Base-by-base conservation (phyloP, 2,797 vertebrate genomes). In the Poecilia velifera region DNA sequence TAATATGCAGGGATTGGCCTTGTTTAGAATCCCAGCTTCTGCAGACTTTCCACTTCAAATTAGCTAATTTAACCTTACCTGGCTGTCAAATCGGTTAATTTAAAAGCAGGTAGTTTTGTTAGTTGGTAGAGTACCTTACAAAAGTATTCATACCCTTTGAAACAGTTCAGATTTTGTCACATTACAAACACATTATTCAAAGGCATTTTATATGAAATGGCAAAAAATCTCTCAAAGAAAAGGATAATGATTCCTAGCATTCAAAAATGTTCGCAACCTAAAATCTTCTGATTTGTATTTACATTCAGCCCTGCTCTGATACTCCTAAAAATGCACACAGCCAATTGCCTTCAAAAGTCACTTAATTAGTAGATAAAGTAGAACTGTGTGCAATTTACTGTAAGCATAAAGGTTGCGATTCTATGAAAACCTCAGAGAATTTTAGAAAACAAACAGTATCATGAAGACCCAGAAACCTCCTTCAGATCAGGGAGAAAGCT, bases 1-100 rank as follows among this genome's bases (percentile, higher is more conserved):
- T 72, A 53, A 73, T 46, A 43, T 82, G 76, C 53, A 1, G 64
- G 0, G 0, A 74, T 76, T 76, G 53, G 39, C 45, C 31, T 68
- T 53, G 39, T 77, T 83, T 77, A 28, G 53, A 4, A 59, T 68
- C 80, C 45, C 18, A 76, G 76, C 71, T 45, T 7, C 75, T 45
- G 70, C 71, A 74, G 46, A 49, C 75, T 28, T 72, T 31, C 45
- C 14, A 31, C 45, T 64, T 68, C 31, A 36, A 64, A 64, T 64
- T 1, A 20, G 18, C 31, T 36, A 9, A 64, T 64, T 39, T 64
- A 22, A 36, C 62, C 16, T 64, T 36, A 64, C 7, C 18, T 22
- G 34, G 31, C 6, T 64, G 6, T 36, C 6, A 22, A 20, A 36
- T 22, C 1, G 62, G 62, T 36, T 64, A 3, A 31, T 62, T 62